A percentile compares a stretch with the other conserved stretches of the same genome.
Conservation (phyloP, 2,113 vertebrate species). For the Anoplopoma fimbria region DNA sequence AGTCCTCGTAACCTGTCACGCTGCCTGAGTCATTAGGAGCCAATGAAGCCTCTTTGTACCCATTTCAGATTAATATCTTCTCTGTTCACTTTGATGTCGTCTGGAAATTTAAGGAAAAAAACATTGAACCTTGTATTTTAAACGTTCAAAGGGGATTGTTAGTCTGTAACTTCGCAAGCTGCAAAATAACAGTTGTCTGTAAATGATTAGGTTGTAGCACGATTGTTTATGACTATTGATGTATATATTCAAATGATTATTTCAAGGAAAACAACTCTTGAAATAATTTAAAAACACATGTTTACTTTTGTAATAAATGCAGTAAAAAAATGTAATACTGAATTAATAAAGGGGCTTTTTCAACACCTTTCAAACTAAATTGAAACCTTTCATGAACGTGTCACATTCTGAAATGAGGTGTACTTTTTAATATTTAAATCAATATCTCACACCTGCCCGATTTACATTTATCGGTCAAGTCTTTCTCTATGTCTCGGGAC, state of each 20-base stretch:
- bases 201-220: too few species aligned
- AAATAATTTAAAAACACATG: not conserved
- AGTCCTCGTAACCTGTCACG: conserved; percentile 41
- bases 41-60: conserved; percentile 8
- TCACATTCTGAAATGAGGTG: conserved; percentile 14
- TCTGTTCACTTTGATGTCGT: conserved; percentile 4
- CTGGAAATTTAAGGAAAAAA: not conserved
- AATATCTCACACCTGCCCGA: conserved; percentile 49
- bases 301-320: not conserved
- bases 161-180: not conserved
- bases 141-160: not conserved
- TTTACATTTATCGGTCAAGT: conserved; percentile 64
- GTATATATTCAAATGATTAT: not conserved
- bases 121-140: not conserved
- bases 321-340: not conserved
- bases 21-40: conserved; percentile 56
- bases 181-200: not conserved
- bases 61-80: conserved; percentile 4
- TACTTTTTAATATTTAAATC: conserved; percentile 46
- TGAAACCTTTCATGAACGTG: conserved; percentile 2
- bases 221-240: not conserved
- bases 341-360: not conserved
- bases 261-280: not conserved
- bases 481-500: conserved; percentile 52
- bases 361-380: conserved; percentile 1